phyloP scores from a whole-genome alignment of 2,888 invertebrate species.

The Mycalesis mineus region DNA sequence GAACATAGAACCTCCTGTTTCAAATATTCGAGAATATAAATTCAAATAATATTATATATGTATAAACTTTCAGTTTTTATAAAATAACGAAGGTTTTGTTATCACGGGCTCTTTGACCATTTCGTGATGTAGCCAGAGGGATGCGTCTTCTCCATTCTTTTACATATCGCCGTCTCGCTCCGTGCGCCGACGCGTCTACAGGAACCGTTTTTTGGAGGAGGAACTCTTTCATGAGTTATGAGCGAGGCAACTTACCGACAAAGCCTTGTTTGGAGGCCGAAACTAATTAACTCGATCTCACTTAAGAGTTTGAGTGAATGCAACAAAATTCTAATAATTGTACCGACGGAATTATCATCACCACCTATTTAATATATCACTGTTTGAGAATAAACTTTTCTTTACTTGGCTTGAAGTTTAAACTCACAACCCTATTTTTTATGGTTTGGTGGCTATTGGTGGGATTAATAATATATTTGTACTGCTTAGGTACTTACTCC shows the following conservation, averaged over 20 bases:
- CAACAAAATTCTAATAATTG: slow-evolving; percentile 3
- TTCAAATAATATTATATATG: no score
- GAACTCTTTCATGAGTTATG: slow-evolving; percentile 66
- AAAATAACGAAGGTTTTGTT: no score
- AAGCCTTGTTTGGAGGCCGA: slow-evolving; percentile 71
- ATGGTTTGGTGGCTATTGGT: no score
- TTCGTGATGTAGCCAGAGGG: slow-evolving; percentile 55
- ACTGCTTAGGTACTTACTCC: no score
- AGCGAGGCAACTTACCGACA: slow-evolving; percentile 62
- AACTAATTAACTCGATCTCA: slow-evolving; percentile 74
- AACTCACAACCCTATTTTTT: no score
- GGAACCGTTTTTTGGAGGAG: slow-evolving; percentile 52
- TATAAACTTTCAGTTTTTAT: no score
- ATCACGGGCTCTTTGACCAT: slow-evolving; percentile 32
- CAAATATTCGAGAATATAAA: no score
- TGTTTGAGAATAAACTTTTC: no score
- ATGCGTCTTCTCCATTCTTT: slow-evolving; percentile 34
- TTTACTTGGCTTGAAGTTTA: no score
- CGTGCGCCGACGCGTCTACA: slow-evolving; percentile 72
- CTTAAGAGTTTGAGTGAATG: slow-evolving; percentile 50
- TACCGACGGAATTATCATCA: neutral
- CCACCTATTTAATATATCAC: no score
- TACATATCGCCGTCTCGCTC: slow-evolving; percentile 43
- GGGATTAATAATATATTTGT: no score
- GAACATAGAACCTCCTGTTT: no score